Conservation (phyloP, 2,113 vertebrate species). For the Paradoxurus hermaphroditus region DNA sequence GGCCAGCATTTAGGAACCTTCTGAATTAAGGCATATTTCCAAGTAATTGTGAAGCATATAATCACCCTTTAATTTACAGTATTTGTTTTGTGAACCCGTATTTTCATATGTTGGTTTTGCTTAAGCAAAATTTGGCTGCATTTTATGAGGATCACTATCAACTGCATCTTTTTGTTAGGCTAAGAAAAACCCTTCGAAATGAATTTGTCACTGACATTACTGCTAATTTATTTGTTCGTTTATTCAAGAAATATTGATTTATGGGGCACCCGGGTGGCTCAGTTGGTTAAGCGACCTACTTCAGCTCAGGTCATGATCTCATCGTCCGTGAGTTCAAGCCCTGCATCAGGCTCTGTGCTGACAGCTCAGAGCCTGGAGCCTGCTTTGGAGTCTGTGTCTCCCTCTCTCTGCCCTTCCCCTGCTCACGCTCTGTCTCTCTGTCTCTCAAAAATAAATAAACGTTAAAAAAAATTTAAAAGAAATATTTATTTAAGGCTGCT, state of each 20-base stretch:
- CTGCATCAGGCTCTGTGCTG: no score
- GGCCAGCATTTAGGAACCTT: not conserved
- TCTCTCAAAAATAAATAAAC: no score
- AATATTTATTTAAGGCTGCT: not conserved
- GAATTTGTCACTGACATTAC: not conserved
- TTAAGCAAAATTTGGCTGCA: conserved; percentile 23
- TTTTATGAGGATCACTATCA: not conserved
- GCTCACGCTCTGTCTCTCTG: no score
- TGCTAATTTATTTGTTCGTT: not conserved
- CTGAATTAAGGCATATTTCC: not conserved
- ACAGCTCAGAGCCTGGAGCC: no score
- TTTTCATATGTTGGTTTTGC: conserved; percentile 24
- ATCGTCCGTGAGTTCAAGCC: no score
- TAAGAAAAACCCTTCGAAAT: conserved; percentile 15
- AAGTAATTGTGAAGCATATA: not conserved
- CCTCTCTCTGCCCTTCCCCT: no score
- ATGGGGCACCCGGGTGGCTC: no score
- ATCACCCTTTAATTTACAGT: not conserved
- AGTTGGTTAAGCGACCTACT: no score
- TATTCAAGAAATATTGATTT: not conserved
- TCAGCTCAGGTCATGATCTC: no score
- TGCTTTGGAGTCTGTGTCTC: no score
- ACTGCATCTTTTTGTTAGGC: not conserved
- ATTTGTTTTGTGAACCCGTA: conserved; percentile 24
- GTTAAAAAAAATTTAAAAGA: no score